Evolutionary conservation across 2,888 invertebrate genomes (phyloP), one percentile per base, ranked within the genome.

Genomic region (Idaea dimidiata): DNA sequence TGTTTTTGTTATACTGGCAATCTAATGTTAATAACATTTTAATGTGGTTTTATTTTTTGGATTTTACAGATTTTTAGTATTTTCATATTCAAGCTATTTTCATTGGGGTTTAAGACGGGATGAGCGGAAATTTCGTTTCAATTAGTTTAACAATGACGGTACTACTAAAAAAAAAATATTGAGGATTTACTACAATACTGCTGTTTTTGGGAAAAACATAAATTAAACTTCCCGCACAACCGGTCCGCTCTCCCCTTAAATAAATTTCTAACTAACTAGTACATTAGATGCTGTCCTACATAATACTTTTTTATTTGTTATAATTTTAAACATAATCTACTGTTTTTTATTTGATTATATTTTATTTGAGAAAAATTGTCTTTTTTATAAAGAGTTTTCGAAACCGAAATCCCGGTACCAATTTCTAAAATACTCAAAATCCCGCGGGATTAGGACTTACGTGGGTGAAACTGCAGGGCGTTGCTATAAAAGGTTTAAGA

Each of bases 391-490:
- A 24, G 24, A 24, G 24, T 3, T 24, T 24, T 24, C 24, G 24
- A 6, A 33, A 33, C 7, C 33, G 14, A 33, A 10, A 33, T 10
- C 33, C 33, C 33, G 3, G 33, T 33, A 33, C 7, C 17, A 18
- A 62, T 59, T 58, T 60, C 24, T 59, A 62, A 24, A 24, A 24
- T 24, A 3, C 54, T 17, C 16, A 54, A 54, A 54, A 16, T 54
- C 54, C 54, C 54, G 17, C 54, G 54, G 54, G 54, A 54, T n/a
- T 16, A 16, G 54, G n/a, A 1, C n/a, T 17, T n/a, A 54, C 16
- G 54, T 16, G 54, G 54, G 54, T 54, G 17, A 16, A 54, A 54
- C 54, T 6, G 16, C 24, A 5, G 24, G 24, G 24, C 5, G 24
- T 16, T 16, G 54, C 54, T 54, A 24, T 24, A 24, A 24, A 3